Percentiles rank a stretch among this genome's conserved stretches.
Conservation (phyloP, 1,140 invertebrate genomes). For the Condylostylus longicornis region DNA sequence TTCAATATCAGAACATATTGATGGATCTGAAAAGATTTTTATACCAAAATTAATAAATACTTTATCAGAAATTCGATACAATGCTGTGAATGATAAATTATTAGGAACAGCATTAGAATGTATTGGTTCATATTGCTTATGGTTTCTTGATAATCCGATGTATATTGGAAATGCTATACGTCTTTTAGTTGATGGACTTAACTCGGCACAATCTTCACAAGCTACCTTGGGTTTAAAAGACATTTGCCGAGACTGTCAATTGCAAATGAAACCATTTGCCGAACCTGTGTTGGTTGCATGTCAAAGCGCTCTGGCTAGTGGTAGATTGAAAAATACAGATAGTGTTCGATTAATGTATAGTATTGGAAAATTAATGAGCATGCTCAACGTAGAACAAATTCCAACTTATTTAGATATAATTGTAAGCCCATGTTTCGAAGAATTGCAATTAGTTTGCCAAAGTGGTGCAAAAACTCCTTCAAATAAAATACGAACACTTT, state of each 20-base stretch:
- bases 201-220: conserved; percentile 50
- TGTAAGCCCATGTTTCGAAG: conserved; percentile 47
- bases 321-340: conserved; percentile 44
- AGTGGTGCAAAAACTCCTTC: conserved; percentile 33
- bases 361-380: conserved; percentile 56
- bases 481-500: conserved; percentile 34
- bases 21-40: conserved; percentile 42
- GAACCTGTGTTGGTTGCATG: conserved; percentile 48
- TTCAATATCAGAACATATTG: conserved; percentile 62
- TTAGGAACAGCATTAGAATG: conserved; percentile 55
- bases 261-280: conserved; percentile 54
- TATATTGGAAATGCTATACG: conserved; percentile 38
- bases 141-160: conserved; percentile 54
- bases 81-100: conserved; percentile 40
- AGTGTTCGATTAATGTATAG: conserved; percentile 58
- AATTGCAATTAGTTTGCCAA: conserved; percentile 40
- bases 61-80: conserved; percentile 48
- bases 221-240: conserved; percentile 81
- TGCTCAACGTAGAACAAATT: conserved; percentile 45
- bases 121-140: conserved; percentile 65
- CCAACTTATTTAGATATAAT: conserved; percentile 53
- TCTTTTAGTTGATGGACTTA: conserved; percentile 50
- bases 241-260: conserved; percentile 60
- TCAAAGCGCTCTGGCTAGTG: conserved; percentile 36
- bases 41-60: conserved; percentile 52